Percentiles rank a stretch among this genome's conserved stretches.
Evolutionary conservation across 2,888 invertebrate genomes (phyloP).

Genomic region (Elegia similella): DNA sequence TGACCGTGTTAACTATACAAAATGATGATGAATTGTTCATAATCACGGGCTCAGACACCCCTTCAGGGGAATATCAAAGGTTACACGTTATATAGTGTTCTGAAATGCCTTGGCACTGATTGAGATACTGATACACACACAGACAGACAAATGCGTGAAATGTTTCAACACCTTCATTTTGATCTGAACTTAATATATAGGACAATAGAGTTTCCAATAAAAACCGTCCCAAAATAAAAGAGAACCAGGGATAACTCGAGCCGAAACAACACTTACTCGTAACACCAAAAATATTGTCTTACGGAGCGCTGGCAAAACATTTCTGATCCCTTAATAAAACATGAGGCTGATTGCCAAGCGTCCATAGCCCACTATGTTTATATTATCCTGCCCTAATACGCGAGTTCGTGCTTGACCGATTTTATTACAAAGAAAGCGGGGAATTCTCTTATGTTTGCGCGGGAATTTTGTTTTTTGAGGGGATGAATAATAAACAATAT

Average conservation of each 20-base stretch:
- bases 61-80: too few species aligned
- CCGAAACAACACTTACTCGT: slow-evolving; percentile 1
- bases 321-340: background rate
- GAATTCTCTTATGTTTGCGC: background rate
- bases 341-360: background rate
- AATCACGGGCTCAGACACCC: too few species aligned
- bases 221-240: background rate
- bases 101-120: too few species aligned
- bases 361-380: slow-evolving; percentile 1
- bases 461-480: background rate
- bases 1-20: too few species aligned
- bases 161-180: too few species aligned
- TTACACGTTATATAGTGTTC: too few species aligned
- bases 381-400: slow-evolving; percentile 2
- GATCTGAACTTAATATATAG: too few species aligned
- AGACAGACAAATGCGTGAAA: too few species aligned
- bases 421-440: background rate
- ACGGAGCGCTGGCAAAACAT: background rate
- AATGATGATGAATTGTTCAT: too few species aligned
- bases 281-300: background rate
- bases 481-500: background rate
- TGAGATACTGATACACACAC: too few species aligned
- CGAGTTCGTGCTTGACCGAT: background rate
- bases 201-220: too few species aligned
- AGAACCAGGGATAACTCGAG: background rate